A percentile compares a stretch with the other conserved stretches of the same genome.
phyloP scores from a whole-genome alignment of 1,140 invertebrate genomes.

The Semibalanus balanoides region DNA sequence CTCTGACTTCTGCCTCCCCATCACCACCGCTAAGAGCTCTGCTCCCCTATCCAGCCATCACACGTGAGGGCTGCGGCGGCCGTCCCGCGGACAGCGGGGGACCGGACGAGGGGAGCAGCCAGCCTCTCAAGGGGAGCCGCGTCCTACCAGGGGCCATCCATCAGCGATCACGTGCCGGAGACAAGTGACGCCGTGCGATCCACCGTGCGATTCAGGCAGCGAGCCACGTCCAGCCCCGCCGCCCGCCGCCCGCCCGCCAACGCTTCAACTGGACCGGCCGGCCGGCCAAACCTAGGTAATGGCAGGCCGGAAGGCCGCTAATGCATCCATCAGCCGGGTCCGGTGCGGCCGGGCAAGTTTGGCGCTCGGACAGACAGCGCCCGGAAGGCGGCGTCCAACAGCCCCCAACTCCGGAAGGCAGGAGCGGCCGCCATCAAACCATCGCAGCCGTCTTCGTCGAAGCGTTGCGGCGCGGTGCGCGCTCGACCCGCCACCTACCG shows the following conservation, averaged over 20 bases:
- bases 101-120: no score
- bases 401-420: neutral
- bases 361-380: neutral
- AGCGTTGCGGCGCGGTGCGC: neutral
- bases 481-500: neutral
- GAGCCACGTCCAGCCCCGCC: no score
- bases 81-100: no score
- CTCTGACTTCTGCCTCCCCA: no score
- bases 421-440: neutral
- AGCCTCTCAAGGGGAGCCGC: neutral
- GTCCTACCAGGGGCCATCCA: neutral
- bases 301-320: neutral
- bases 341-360: neutral
- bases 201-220: neutral
- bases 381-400: neutral
- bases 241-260: no score
- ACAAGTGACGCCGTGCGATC: neutral
- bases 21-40: no score
- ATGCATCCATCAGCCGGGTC: neutral
- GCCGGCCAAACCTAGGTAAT: neutral
- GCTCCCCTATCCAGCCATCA: no score
- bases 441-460: neutral
- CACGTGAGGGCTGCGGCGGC: no score
- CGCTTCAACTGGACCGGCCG: neutral
- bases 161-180: neutral